Conservation (phyloP, 2,113 vertebrate genomes). For the Oenanthe oenanthe region DNA sequence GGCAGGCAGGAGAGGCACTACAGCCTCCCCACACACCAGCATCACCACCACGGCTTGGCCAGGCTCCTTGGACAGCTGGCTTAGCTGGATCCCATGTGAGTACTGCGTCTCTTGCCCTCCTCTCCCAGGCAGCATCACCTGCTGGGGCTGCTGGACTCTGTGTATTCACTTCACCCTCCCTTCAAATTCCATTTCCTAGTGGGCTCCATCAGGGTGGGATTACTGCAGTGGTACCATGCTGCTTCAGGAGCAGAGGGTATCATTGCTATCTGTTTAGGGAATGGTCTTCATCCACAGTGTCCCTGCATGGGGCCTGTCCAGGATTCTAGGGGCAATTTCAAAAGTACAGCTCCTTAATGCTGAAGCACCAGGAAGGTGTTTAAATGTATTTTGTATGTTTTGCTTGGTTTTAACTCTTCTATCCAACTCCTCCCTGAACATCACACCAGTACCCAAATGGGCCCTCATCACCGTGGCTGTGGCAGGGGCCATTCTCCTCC, state of each 20-base stretch:
- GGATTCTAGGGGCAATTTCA: neutral
- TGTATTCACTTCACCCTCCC: neutral
- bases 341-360: neutral
- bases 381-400: neutral
- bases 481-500: slow-evolving; percentile 55
- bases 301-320: neutral
- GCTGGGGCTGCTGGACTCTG: neutral
- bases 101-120: neutral
- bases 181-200: neutral
- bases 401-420: neutral
- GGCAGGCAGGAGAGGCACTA: neutral
- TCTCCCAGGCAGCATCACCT: neutral
- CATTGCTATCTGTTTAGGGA: neutral
- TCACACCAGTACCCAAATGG: slow-evolving; percentile 84
- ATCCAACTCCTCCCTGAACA: neutral
- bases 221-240: neutral
- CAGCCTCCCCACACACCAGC: neutral
- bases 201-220: neutral
- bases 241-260: neutral
- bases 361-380: neutral
- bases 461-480: slow-evolving; percentile 62
- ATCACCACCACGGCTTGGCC: neutral
- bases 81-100: slow-evolving; percentile 81
- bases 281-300: neutral
- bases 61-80: slow-evolving; percentile 41